phyloP scores from a whole-genome alignment of 2,888 invertebrate species.

The Magallana nippona region DNA sequence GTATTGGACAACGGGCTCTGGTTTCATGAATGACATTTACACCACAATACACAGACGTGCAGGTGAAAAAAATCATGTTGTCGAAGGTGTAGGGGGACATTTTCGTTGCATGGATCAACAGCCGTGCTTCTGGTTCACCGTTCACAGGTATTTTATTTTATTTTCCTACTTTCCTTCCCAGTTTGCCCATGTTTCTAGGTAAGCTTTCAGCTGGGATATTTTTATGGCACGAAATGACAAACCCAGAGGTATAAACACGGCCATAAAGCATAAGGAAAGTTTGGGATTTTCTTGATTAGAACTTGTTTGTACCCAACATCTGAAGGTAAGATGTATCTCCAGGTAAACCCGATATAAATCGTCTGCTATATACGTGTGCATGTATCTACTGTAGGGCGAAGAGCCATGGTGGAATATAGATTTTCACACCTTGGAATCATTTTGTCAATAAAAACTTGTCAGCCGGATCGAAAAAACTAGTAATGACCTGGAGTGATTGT shows the following conservation, averaged over 20 bases:
- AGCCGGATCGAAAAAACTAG: slow-evolving; percentile 14
- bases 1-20: neutral
- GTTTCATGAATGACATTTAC: slow-evolving; percentile 2
- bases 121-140: neutral
- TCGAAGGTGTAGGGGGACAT: neutral
- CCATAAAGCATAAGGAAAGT: neutral
- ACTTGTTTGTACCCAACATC: slow-evolving; percentile 9
- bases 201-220: neutral
- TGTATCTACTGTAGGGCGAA: slow-evolving; percentile 9
- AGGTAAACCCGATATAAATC: neutral
- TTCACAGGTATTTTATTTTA: slow-evolving; percentile 13
- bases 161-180: neutral
- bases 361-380: slow-evolving; percentile 7
- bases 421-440: slow-evolving; percentile 32
- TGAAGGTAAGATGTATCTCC: neutral
- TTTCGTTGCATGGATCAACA: neutral
- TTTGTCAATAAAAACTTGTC: slow-evolving; percentile 33
- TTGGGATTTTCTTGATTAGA: neutral
- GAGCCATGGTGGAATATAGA: slow-evolving; percentile 15
- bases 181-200: slow-evolving; percentile 5
- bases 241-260: slow-evolving; percentile 2
- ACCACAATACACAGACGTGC: neutral
- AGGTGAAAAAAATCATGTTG: neutral
- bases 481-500: slow-evolving; percentile 20
- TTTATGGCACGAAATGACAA: slow-evolving; percentile 24